Conservation (phyloP, 1,140 invertebrate species). For the Musca vetustissima region DNA sequence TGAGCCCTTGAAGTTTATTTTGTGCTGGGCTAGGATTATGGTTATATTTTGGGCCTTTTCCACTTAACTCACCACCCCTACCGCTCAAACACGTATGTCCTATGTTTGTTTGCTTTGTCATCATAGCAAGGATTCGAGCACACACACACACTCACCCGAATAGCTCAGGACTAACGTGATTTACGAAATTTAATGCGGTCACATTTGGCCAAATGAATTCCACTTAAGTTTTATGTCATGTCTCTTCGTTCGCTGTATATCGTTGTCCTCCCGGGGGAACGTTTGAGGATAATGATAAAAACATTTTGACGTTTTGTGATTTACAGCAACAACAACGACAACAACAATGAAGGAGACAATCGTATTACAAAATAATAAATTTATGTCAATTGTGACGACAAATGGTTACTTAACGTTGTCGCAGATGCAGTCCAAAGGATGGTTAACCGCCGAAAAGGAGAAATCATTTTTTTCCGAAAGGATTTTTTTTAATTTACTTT, state of each 20-base stretch:
- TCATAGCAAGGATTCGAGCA: too few species aligned
- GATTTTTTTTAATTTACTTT: conserved; percentile 3
- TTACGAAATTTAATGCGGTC: conserved; percentile 30
- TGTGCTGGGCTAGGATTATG: too few species aligned
- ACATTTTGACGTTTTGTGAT: conserved; percentile 23
- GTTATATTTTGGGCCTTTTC: too few species aligned
- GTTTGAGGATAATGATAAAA: conserved; percentile 21
- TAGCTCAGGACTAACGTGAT: background rate
- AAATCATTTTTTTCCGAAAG: too few species aligned
- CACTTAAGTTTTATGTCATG: conserved; percentile 31
- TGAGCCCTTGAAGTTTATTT: too few species aligned
- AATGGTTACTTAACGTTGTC: background rate
- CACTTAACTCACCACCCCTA: too few species aligned
- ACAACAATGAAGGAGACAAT: background rate
- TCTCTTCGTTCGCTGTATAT: background rate
- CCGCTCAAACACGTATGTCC: too few species aligned
- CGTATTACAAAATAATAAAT: conserved; percentile 12
- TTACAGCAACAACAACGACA: background rate
- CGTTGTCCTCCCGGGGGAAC: background rate
- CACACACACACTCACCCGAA: too few species aligned
- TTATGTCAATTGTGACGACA: background rate
- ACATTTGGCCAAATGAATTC: conserved; percentile 33
- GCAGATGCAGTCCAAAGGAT: too few species aligned
- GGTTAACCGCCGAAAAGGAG: too few species aligned
- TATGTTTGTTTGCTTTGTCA: too few species aligned